Conservation (phyloP, 2,888 invertebrate species). For the Andrena bicolor region DNA sequence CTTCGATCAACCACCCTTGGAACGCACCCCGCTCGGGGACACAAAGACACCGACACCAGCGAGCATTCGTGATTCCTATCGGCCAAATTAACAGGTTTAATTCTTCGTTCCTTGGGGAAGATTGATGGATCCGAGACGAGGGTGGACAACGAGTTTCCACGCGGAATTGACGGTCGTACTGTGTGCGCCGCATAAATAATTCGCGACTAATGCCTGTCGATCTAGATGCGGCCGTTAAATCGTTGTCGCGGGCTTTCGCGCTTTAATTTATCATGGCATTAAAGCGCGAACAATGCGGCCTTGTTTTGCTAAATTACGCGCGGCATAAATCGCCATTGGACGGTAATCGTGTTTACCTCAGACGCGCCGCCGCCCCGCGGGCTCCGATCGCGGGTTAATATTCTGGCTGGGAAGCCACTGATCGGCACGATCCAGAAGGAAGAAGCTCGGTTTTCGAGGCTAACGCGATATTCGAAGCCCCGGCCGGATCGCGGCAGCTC, state of each 20-base stretch:
- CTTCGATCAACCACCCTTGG: no score
- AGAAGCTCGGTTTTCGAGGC: conserved; percentile 7
- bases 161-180: conserved; percentile 10
- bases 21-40: no score
- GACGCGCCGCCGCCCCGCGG: conserved; percentile 30
- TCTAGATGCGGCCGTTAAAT: conserved; percentile 37
- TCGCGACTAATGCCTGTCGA: conserved; percentile 31
- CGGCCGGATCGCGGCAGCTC: conserved; percentile 1
- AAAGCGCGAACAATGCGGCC: conserved; percentile 34
- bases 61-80: no score
- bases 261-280: conserved; percentile 48
- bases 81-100: no score
- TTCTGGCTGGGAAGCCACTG: neutral
- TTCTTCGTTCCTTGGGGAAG: neutral
- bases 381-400: conserved; percentile 18
- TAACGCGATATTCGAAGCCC: neutral
- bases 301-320: conserved; percentile 50
- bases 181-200: conserved; percentile 39
- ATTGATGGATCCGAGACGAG: conserved; percentile 15
- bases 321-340: conserved; percentile 27
- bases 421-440: neutral
- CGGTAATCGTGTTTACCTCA: conserved; percentile 55
- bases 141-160: neutral
- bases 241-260: neutral
- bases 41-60: no score